A percentile compares a stretch with the other conserved stretches of the same genome.
These are phyloP conservation scores for Pluvianellus socialis DNA, from an alignment of 2,113 vertebrate genomes.

Conservation along the genomic window DNA sequence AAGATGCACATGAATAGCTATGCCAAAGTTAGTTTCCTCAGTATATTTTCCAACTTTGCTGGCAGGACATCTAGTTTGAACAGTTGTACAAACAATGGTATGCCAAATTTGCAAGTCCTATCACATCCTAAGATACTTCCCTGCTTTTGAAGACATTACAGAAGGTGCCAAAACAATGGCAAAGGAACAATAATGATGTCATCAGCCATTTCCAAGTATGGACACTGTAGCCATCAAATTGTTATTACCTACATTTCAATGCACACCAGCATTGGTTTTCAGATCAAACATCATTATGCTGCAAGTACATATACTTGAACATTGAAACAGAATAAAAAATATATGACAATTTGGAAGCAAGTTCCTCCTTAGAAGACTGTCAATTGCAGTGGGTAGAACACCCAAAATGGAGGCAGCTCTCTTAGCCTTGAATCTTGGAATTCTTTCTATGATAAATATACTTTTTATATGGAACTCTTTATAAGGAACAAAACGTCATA, in stretches of 20 bases:
- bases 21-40: background rate
- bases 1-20: background rate
- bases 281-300: background rate
- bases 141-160: background rate
- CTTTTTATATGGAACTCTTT: background rate
- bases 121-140: background rate
- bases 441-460: background rate
- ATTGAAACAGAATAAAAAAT: background rate
- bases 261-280: background rate
- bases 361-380: background rate
- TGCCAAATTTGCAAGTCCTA: background rate
- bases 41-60: background rate
- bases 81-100: background rate
- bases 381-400: background rate
- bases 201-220: background rate
- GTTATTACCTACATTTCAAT: background rate
- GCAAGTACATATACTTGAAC: background rate
- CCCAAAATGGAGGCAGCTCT: background rate
- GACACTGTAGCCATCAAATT: background rate
- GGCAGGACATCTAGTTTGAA: background rate
- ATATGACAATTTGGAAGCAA: background rate
- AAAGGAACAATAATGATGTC: background rate
- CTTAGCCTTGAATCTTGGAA: background rate
- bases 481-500: background rate
- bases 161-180: background rate